phyloP scores from a whole-genome alignment of 2,888 invertebrate species.

The Ischnus inquisitorius region DNA sequence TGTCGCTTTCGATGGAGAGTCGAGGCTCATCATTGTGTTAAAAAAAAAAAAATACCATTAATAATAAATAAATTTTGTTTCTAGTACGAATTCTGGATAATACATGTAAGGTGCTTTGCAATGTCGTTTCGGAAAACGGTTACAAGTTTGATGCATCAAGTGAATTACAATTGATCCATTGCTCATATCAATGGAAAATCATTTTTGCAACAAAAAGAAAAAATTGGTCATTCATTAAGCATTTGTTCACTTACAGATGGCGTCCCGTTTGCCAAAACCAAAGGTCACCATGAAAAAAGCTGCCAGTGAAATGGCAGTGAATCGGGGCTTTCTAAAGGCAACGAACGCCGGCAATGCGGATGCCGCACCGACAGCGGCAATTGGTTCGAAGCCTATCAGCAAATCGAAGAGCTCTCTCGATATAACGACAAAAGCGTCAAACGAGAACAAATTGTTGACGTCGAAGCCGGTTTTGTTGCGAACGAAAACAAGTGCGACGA shows the following conservation, averaged over 20 bases:
- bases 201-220: background rate
- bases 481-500: slow-evolving; percentile 75
- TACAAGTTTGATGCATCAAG: too few species aligned
- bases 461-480: slow-evolving; percentile 69
- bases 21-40: too few species aligned
- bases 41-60: too few species aligned
- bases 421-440: slow-evolving; percentile 67
- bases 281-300: slow-evolving; percentile 69
- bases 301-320: slow-evolving; percentile 71
- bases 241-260: slow-evolving; percentile 82
- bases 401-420: slow-evolving; percentile 74
- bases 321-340: slow-evolving; percentile 54
- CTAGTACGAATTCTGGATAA: too few species aligned
- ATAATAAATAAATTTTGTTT: too few species aligned
- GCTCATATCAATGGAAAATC: too few species aligned
- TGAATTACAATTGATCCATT: too few species aligned
- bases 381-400: slow-evolving; percentile 52
- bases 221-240: background rate
- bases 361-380: too few species aligned
- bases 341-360: slow-evolving; percentile 38
- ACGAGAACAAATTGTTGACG: slow-evolving; percentile 77
- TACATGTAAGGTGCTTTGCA: too few species aligned
- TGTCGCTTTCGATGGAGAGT: too few species aligned
- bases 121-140: too few species aligned
- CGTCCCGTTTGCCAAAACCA: slow-evolving; percentile 86